phyloP scores from a whole-genome alignment of 2,113 vertebrate genomes.

The Microcebus murinus region DNA sequence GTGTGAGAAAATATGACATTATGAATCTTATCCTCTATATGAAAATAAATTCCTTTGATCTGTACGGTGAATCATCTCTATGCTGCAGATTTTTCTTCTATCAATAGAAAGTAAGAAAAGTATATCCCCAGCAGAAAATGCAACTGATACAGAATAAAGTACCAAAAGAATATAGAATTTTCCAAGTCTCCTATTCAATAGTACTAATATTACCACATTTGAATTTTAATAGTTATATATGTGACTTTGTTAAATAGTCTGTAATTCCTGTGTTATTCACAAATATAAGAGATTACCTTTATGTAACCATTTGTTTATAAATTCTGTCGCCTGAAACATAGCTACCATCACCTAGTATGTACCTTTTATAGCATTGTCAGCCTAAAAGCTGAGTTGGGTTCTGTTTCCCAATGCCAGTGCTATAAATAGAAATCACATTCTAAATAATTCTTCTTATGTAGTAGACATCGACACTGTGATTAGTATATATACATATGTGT shows the following conservation, averaged over 20 bases:
- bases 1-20: conserved; percentile 56
- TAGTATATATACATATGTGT: not conserved
- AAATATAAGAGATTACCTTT: conserved; percentile 47
- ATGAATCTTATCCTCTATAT: conserved; percentile 65
- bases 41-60: conserved; percentile 75
- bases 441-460: conserved; percentile 23
- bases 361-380: not conserved
- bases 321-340: conserved; percentile 35
- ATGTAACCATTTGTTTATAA: conserved; percentile 51
- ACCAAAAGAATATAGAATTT: conserved; percentile 67
- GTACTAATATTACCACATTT: conserved; percentile 53
- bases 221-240: conserved; percentile 56
- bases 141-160: conserved; percentile 50
- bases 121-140: conserved; percentile 63
- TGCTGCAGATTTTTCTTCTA: conserved; percentile 66
- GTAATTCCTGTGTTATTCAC: conserved; percentile 53
- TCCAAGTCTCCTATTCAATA: conserved; percentile 45
- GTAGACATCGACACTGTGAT: conserved; percentile 11
- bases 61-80: conserved; percentile 65
- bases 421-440: conserved; percentile 37
- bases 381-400: conserved; percentile 3
- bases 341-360: not conserved
- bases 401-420: not conserved
- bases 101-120: conserved; percentile 65
- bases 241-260: conserved; percentile 39